Evolutionary conservation across 2,888 invertebrate species (phyloP).

Genomic region (Cryptus viduatorius): DNA sequence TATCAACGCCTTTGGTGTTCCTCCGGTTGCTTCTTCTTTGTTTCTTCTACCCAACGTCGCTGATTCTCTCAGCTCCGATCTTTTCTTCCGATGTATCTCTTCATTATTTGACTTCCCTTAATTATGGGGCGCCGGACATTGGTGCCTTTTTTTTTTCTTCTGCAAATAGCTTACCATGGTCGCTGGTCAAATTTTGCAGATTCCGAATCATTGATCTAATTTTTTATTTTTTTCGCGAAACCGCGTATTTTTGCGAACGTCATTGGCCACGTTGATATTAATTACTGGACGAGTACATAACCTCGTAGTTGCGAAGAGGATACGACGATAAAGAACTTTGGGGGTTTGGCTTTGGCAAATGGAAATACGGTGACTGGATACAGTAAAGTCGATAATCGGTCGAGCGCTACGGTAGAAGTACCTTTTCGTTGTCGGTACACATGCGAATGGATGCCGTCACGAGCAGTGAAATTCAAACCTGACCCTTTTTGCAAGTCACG

Average conservation of each 20-base stretch:
- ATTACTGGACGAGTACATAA: background rate
- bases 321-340: background rate
- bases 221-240: background rate
- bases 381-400: conserved; percentile 38
- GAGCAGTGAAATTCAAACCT: conserved; percentile 36
- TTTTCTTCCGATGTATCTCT: conserved; percentile 26
- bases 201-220: background rate
- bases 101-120: background rate
- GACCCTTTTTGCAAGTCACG: conserved; percentile 56
- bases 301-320: background rate
- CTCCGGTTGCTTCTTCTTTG: conserved; percentile 16
- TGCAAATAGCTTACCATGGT: background rate
- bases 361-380: conserved; percentile 33
- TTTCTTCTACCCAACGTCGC: conserved; percentile 25
- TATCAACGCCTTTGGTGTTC: conserved; percentile 54
- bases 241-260: background rate
- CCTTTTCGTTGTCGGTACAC: conserved; percentile 14
- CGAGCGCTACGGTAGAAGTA: conserved; percentile 21
- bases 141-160: background rate
- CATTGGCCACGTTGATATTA: background rate
- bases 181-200: background rate
- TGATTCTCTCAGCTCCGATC: conserved; percentile 14
- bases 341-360: background rate
- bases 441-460: background rate
- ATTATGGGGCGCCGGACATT: conserved; percentile 5